Evolutionary conservation across 2,797 vertebrate species (phyloP), one percentile per base, ranked within the genome.

Genomic region (Chanos chanos): DNA sequence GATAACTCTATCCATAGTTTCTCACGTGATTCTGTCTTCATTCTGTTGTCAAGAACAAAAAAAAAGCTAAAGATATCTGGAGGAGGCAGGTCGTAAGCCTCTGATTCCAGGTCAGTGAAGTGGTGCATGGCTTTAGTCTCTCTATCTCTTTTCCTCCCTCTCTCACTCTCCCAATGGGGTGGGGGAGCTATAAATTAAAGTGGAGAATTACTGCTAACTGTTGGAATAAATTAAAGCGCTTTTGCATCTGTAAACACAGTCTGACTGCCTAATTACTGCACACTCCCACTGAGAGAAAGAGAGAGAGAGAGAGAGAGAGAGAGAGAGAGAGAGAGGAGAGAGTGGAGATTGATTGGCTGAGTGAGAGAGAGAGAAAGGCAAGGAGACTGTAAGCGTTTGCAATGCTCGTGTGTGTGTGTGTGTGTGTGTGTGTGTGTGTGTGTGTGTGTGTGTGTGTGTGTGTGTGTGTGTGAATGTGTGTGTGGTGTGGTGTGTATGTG

Each of bases 181-280:
- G 80, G 78, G 86, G 69, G 76, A 83, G 85, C 86, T 83, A 89
- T 90, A 89, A 89, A 91, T 90, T 89, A 89, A 89, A 89, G 83
- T 81, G 76, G 86, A 82, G 86, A 89, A 89, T 91, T 91, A 89
- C 85, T 85, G 83, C 86, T 89, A 91, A 89, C 88, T 85, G 85
- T 87, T 86, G 84, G 86, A 89, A 89, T 90, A 89, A 90, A 90
- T 91, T 88, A 89, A 83, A 80, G 82, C 76, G 73, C 85, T 85
- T 89, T 86, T 90, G 86, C 85, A 79, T 89, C 85, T 89, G 88
- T 90, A 90, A 90, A 91, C 86, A 89, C 83, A 60, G 86, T 78
- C 85, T 89, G 86, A 89, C 86, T 88, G 81, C 78, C 79, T 89
- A 90, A 91, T 91, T 90, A 89, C 84, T 81, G 79, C 80, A 83